phyloP scores from a whole-genome alignment of 2,113 vertebrate species.

The Protomyctophum bolini region DNA sequence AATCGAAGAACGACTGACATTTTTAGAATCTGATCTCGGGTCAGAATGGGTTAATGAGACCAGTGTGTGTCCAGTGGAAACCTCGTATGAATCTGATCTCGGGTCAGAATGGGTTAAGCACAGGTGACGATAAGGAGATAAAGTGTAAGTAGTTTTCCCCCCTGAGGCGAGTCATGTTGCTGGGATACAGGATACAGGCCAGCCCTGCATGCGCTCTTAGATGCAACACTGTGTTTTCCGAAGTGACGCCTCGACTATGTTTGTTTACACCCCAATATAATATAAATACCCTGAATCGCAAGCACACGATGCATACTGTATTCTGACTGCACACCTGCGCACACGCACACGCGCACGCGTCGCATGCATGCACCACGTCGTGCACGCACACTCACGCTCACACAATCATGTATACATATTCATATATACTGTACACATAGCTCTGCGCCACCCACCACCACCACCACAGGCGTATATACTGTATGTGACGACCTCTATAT shows the following conservation, averaged over 20 bases:
- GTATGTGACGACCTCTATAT: constrained; percentile 64
- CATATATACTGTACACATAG: constrained; percentile 4
- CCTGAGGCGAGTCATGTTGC: constrained; percentile 12
- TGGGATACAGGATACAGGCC: constrained; percentile 9
- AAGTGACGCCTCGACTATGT: constrained; percentile 8
- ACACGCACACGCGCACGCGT: neutral
- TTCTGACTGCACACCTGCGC: neutral
- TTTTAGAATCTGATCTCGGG: no score
- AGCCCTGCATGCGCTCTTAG: no score
- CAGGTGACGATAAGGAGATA: constrained; percentile 27
- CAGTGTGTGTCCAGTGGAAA: no score
- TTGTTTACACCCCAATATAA: constrained; percentile 17
- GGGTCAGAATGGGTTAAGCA: no score
- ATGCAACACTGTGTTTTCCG: constrained; percentile 11
- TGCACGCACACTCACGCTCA: neutral
- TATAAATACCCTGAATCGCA: constrained; percentile 22
- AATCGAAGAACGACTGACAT: no score
- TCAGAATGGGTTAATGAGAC: no score
- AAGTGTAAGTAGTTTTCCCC: constrained; percentile 3
- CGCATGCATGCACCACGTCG: neutral
- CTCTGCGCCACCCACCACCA: neutral
- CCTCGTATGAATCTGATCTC: no score
- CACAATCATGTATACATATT: neutral
- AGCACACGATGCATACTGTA: constrained; percentile 29
- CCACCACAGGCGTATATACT: constrained; percentile 24